These are phyloP conservation scores for Coenonympha arcania DNA, from an alignment of 2,888 invertebrate genomes.

Conservation along the genomic window DNA sequence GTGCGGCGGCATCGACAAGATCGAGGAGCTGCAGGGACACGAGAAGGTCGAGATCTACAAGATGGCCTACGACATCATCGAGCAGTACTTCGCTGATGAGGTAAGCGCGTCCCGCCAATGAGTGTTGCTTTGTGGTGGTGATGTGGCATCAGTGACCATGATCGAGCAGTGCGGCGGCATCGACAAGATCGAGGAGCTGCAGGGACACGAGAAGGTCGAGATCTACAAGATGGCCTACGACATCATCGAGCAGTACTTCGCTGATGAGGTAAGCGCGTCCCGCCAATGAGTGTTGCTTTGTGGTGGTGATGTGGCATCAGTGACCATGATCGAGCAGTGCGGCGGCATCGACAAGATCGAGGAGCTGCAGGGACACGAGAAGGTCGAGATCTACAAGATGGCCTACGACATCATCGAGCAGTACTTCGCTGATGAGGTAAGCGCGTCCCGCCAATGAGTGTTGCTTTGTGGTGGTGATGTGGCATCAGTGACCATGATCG, in stretches of 20 bases:
- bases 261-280: constrained; percentile 11
- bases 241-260: constrained; percentile 98
- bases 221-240: constrained; percentile 99
- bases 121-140: no score
- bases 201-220: constrained; percentile 98
- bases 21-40: constrained; percentile 96
- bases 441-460: no score
- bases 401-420: constrained; percentile 99
- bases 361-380: constrained; percentile 96
- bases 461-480: no score
- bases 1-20: constrained; percentile 98
- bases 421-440: constrained; percentile 79
- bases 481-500: no score
- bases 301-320: no score
- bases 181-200: constrained; percentile 96
- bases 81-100: constrained; percentile 86
- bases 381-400: constrained; percentile 98
- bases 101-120: no score
- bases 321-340: constrained; percentile 98
- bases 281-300: no score
- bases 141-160: no score
- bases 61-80: constrained; percentile 98
- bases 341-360: constrained; percentile 98
- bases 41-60: constrained; percentile 99
- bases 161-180: constrained; percentile 99